These are phyloP conservation scores for Liodrosophila aerea DNA, from an alignment of 2,888 invertebrate species.

Conservation along the genomic window DNA sequence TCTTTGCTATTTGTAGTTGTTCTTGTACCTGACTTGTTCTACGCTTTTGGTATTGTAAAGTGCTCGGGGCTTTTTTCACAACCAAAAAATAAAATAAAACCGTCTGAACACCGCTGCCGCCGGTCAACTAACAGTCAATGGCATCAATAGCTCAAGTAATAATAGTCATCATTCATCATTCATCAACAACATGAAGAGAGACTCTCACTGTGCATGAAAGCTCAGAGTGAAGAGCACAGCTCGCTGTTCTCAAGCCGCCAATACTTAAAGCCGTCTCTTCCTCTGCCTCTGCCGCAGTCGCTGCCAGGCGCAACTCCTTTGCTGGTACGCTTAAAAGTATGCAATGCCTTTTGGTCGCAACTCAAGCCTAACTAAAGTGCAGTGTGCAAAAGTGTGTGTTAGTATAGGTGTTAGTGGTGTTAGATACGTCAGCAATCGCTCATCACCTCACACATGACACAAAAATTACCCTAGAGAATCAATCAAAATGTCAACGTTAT, in stretches of 20 bases:
- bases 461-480: constrained; percentile 48
- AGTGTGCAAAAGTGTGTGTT: constrained; percentile 43
- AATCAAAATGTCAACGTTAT: constrained; percentile 54
- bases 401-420: background rate
- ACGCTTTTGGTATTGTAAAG: too few species aligned
- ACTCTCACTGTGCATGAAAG: background rate
- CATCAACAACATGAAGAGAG: constrained; percentile 5
- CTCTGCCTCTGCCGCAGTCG: constrained; percentile 5
- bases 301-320: constrained; percentile 37
- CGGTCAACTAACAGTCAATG: constrained; percentile 33
- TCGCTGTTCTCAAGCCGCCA: constrained; percentile 15
- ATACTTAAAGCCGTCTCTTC: constrained; percentile 19
- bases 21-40: constrained; percentile 14
- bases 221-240: constrained; percentile 16
- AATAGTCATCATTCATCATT: constrained; percentile 25
- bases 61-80: constrained; percentile 22
- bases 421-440: constrained; percentile 9
- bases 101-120: constrained; percentile 50
- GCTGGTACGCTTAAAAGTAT: constrained; percentile 34
- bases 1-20: constrained; percentile 1
- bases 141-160: constrained; percentile 21
- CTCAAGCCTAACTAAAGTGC: constrained; percentile 18
- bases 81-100: constrained; percentile 35
- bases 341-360: constrained; percentile 26
- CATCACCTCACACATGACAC: constrained; percentile 30